phyloP scores from a whole-genome alignment of 2,888 invertebrate species.

The Drosophila nigricruria region DNA sequence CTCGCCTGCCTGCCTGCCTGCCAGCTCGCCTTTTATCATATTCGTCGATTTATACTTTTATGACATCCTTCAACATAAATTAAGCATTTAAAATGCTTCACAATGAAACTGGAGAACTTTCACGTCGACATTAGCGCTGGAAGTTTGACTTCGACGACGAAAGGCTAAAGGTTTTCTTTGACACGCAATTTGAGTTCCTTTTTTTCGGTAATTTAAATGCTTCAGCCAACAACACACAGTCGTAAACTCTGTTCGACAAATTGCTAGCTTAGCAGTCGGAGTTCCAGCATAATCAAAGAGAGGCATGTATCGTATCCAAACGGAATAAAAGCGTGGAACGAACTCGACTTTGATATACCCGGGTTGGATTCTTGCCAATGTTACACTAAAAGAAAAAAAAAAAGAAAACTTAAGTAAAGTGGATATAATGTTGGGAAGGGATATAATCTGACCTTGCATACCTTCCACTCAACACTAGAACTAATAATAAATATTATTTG shows the following conservation, averaged over 20 bases:
- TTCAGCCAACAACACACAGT: conserved; percentile 44
- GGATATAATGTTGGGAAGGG: no score
- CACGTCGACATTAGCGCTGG: conserved; percentile 10
- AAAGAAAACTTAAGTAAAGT: no score
- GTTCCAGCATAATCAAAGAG: conserved; percentile 25
- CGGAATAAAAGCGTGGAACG: background rate
- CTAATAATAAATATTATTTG: no score
- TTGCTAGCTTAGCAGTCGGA: conserved; percentile 52
- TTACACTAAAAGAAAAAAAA: background rate
- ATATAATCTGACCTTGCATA: no score
- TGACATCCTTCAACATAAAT: conserved; percentile 39
- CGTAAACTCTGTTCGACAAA: conserved; percentile 74
- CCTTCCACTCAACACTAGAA: no score
- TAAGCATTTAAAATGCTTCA: conserved; percentile 53
- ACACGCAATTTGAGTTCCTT: conserved; percentile 60
- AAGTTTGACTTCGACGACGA: conserved; percentile 21
- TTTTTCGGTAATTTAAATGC: conserved; percentile 52
- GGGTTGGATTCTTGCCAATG: background rate
- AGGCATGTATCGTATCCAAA: conserved; percentile 18
- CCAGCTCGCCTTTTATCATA: conserved; percentile 1
- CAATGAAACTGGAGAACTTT: conserved; percentile 21
- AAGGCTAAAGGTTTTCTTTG: conserved; percentile 31
- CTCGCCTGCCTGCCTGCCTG: background rate
- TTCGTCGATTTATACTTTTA: conserved; percentile 34
- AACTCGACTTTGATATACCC: conserved; percentile 18